Base-by-base conservation (phyloP, 2,797 vertebrate species). In the Jordanella pulchra region DNA sequence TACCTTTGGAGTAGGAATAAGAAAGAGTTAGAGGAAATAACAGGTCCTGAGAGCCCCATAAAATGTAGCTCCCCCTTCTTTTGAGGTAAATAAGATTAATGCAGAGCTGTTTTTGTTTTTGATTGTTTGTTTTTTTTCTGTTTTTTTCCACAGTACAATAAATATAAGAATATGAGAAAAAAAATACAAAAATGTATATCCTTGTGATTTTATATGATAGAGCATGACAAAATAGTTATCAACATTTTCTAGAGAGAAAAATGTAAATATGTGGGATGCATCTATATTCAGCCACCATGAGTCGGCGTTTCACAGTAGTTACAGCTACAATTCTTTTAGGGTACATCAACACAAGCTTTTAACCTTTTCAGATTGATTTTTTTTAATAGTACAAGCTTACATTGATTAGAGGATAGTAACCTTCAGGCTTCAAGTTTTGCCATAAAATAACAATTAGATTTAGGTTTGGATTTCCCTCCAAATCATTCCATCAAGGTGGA, bases 1-100 rank as follows among this genome's bases (percentile, higher is more conserved):
- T 94, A 66, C 90, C 95, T 95, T 39, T 23, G n/a, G 30, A 55
- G 51, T 2, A 18, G 0, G 13, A 63, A 25, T 63, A 3, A 71
- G 47, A n/a, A 69, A 44, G 65, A 65, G 63, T 69, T 25, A 55
- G 7, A 66, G 17, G 4, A 18, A 73, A 54, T 60, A 12, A 39
- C 7, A 72, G 63, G 35, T 32, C 30, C 53, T 60, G 48, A 69
- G 28, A 58, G 13, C 42, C 60, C 44, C 55, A 56, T 14, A 58
- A 48, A 47, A 27, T 18, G 3, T 17, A 47, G 17, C 44, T 72
- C 28, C 35, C 35, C 35, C 35, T 1, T 4, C 66, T 67, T 3
- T 18, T 32, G 25, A 51, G 44, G 67, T 72, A 30, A 30, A 50
- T 0, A 11, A 72, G 45, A 66, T 7, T 27, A 58, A 18, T 58